phyloP scores from a whole-genome alignment of 2,797 vertebrate genomes.

The Halcyon smyrnensis region DNA sequence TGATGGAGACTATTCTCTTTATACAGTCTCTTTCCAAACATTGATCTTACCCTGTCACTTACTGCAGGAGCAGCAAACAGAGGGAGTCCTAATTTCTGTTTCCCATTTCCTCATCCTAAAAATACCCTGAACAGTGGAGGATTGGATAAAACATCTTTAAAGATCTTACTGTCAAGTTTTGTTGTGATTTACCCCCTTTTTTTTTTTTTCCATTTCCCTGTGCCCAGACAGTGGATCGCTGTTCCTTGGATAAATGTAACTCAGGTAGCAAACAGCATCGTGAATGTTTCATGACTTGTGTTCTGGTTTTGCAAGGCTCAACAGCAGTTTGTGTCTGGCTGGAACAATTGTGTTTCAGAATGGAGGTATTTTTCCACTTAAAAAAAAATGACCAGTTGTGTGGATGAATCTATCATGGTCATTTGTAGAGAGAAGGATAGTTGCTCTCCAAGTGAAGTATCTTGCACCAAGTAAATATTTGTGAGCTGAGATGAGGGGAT shows the following conservation, averaged over 20 bases:
- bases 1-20: background rate
- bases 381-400: background rate
- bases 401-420: background rate
- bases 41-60: slow-evolving; percentile 23
- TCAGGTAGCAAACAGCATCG: background rate
- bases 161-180: background rate
- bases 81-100: background rate
- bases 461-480: background rate
- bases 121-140: background rate
- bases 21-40: background rate
- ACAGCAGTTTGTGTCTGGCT: background rate
- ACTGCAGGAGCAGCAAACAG: background rate
- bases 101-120: background rate
- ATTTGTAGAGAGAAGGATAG: background rate
- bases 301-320: background rate
- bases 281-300: background rate
- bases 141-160: background rate
- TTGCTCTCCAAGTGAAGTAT: background rate
- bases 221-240: background rate
- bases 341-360: background rate
- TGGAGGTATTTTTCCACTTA: background rate
- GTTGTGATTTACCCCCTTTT: background rate
- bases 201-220: background rate
- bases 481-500: background rate
- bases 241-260: background rate